Base-by-base conservation (phyloP, 2,113 vertebrate species). In the Delphinapterus leucas region DNA sequence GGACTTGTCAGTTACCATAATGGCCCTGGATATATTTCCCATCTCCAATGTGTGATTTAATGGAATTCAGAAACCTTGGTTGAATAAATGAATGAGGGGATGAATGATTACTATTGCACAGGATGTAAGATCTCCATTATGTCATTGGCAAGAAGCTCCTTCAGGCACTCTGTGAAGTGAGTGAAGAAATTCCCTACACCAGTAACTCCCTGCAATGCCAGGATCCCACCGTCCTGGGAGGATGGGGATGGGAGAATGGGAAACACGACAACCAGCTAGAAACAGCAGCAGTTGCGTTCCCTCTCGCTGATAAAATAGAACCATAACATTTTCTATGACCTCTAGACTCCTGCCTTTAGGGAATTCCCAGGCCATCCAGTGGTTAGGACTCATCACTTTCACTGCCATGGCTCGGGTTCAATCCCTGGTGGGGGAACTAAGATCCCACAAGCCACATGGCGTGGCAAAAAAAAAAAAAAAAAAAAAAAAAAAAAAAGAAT, bases 1-100 rank as follows among this genome's bases (percentile, higher is more conserved):
- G 11, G 13, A 49, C 20, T 73, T 25, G 14, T 38, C 6, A 5
- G 2, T 31, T 63, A 9, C 23, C 1, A 0, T 25, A 31, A 38
- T 25, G 36, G 8, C 79, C 55, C 12, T 12, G 44, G 31, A 23
- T 12, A 0, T n/a, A 6, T 26, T 58, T 65, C 33, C 12, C 23
- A 1, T 41, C 12, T 88, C 33, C 77, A 36, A 23, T 44, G 60
- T 47, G 14, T 60, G 47, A 49, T 33, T 23, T 5, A 20, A 6
- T 3, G 49, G 31, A 33, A 85, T 60, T 83, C 60, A 93, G 47
- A 6, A 33, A 1, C 14, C n/a, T 28, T 8, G 28, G 15, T 18
- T 58, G 49, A 83, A 49, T 49, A 9, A 92, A 20, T 47, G 11
- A 23, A 61, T 20, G 47, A 18, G 6, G 23, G 36, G n/a, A 28